Conservation (phyloP, 2,888 invertebrate species). For the Zootermopsis nevadensis region DNA sequence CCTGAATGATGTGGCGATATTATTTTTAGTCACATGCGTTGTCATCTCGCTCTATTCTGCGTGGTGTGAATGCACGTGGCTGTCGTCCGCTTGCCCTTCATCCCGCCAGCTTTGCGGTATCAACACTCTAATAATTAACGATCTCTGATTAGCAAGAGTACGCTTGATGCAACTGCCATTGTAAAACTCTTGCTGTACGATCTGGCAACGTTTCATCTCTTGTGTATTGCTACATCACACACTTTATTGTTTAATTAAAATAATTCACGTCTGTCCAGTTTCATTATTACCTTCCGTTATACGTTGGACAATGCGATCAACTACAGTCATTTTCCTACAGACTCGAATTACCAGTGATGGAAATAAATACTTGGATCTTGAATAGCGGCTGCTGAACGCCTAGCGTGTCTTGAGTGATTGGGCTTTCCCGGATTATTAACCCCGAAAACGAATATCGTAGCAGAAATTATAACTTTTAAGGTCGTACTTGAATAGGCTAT, state of each 20-base stretch:
- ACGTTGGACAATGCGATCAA: no score
- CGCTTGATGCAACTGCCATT: constrained; percentile 24
- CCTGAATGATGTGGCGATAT: neutral
- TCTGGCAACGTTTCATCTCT: constrained; percentile 23
- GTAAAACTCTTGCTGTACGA: neutral
- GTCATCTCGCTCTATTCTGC: neutral
- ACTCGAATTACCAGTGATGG: no score
- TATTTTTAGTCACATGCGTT: neutral
- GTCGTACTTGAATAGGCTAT: no score
- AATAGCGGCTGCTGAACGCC: no score
- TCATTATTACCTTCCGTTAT: constrained; percentile 13
- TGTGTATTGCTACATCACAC: neutral
- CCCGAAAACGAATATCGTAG: no score
- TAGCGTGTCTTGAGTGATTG: no score
- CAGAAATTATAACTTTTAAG: no score
- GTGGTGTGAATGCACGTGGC: neutral
- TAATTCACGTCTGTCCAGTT: neutral
- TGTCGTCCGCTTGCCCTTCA: neutral
- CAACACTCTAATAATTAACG: constrained; percentile 37
- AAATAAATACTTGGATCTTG: no score
- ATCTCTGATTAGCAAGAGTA: constrained; percentile 30
- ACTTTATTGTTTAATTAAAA: constrained; percentile 24
- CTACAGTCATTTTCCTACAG: no score
- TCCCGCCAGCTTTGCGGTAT: neutral
- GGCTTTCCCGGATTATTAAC: no score